Evolutionary conservation across 2,888 invertebrate genomes (phyloP).

Genomic region (Colostygia pectinataria): DNA sequence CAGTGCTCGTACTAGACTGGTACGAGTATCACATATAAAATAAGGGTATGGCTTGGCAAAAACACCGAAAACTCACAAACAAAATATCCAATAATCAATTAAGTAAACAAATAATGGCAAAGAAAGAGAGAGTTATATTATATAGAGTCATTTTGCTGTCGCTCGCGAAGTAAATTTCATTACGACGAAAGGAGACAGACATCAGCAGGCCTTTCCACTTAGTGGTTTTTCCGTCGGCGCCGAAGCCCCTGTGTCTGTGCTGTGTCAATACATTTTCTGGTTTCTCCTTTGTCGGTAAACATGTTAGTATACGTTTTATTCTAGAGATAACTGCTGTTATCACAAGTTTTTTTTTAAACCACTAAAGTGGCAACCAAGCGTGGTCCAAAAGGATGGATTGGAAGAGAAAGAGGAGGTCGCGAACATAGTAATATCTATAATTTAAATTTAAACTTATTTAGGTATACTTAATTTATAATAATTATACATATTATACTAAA

Average conservation of each 20-base stretch:
- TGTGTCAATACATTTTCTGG: constrained; percentile 40
- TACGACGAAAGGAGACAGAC: constrained; percentile 48
- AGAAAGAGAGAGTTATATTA: constrained; percentile 32
- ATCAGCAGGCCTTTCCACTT: constrained; percentile 55
- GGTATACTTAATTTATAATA: too few species aligned
- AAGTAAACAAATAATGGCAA: constrained; percentile 16
- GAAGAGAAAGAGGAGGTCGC: too few species aligned
- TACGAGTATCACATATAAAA: background rate
- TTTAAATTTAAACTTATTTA: too few species aligned
- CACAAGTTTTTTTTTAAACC: too few species aligned
- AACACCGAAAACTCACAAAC: too few species aligned
- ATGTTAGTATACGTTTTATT: constrained; percentile 13
- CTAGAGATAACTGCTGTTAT: too few species aligned
- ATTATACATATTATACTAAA: too few species aligned
- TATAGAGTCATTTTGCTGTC: constrained; percentile 40
- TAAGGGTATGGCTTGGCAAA: background rate
- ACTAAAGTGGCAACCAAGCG: too few species aligned
- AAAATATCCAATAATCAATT: background rate
- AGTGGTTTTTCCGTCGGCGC: constrained; percentile 52
- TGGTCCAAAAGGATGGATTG: too few species aligned
- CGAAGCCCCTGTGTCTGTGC: constrained; percentile 35
- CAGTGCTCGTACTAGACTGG: too few species aligned
- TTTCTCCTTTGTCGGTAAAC: constrained; percentile 27
- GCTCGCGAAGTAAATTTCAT: constrained; percentile 57
- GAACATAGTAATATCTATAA: too few species aligned